phyloP scores from a whole-genome alignment of 2,888 invertebrate species.

The Eristalis arbustorum region DNA sequence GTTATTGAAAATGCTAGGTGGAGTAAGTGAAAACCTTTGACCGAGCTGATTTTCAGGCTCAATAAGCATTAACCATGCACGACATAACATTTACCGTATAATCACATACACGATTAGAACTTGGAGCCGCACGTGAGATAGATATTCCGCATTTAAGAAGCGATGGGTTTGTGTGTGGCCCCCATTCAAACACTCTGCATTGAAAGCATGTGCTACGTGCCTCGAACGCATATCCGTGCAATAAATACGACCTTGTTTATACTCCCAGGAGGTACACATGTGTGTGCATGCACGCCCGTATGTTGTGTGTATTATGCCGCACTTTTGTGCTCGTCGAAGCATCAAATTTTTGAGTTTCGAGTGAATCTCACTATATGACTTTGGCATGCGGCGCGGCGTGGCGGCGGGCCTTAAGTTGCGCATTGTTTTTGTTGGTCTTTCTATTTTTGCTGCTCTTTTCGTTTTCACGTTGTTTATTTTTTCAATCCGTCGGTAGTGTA shows the following conservation, averaged over 20 bases:
- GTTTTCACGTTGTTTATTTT: constrained; percentile 4
- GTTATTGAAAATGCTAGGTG: constrained; percentile 42
- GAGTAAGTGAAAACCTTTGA: constrained; percentile 58
- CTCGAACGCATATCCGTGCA: constrained; percentile 55
- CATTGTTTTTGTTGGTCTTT: constrained; percentile 30
- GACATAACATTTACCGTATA: constrained; percentile 64
- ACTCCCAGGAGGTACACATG: background rate
- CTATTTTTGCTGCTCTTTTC: background rate
- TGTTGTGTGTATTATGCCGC: constrained; percentile 20
- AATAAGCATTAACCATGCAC: constrained; percentile 67
- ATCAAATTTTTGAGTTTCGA: constrained; percentile 59
- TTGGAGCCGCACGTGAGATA: constrained; percentile 35
- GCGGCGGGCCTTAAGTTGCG: constrained; percentile 41
- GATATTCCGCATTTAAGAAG: constrained; percentile 18
- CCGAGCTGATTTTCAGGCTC: constrained; percentile 68
- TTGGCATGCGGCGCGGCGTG: constrained; percentile 12
- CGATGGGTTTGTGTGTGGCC: background rate
- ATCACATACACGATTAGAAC: constrained; percentile 65
- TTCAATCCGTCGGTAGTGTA: constrained; percentile 11
- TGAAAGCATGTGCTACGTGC: constrained; percentile 52
- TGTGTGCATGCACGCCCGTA: background rate
- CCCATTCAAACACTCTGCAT: constrained; percentile 4
- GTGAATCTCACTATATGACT: constrained; percentile 32
- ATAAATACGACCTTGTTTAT: constrained; percentile 31
- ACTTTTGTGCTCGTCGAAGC: constrained; percentile 64